A percentile compares a stretch with the other conserved stretches of the same genome.
Conservation (phyloP, 1,140 invertebrate genomes). For the Philopotamus ludificatus region DNA sequence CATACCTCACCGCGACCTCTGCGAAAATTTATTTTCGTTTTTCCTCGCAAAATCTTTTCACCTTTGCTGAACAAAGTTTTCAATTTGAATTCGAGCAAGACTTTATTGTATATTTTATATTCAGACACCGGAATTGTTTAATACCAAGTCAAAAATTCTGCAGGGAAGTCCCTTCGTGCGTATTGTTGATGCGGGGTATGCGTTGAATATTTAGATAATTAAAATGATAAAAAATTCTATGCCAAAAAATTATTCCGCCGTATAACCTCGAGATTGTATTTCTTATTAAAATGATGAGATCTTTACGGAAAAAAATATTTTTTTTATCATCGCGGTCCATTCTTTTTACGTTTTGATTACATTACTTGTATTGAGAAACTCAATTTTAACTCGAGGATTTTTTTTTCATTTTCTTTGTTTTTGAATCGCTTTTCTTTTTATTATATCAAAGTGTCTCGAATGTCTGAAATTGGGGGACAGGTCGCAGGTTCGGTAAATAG, state of each 20-base stretch:
- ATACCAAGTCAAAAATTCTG: background rate
- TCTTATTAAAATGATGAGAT: too few relatives aligned
- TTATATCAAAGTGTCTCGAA: conserved; percentile 3
- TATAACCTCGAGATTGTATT: too few relatives aligned
- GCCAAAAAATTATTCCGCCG: too few relatives aligned
- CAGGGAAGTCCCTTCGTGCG: too few relatives aligned
- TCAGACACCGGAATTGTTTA: background rate
- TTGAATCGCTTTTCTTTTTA: background rate
- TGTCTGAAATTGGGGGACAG: conserved; percentile 3
- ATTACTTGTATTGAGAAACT: background rate
- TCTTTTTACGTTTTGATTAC: too few relatives aligned
- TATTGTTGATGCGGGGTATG: too few relatives aligned
- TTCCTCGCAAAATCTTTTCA: conserved; percentile 2
- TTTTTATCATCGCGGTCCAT: too few relatives aligned
- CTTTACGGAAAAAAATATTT: too few relatives aligned
- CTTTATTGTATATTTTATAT: background rate
- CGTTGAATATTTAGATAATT: too few relatives aligned
- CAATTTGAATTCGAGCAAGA: background rate
- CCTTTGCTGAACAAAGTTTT: background rate
- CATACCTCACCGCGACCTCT: too few relatives aligned
- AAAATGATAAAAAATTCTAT: too few relatives aligned
- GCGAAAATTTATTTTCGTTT: background rate
- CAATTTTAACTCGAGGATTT: background rate
- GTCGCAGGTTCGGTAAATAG: conserved; percentile 16
- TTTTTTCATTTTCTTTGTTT: background rate